Conservation (phyloP, 2,888 invertebrate genomes). For the Drosophila meridiana region DNA sequence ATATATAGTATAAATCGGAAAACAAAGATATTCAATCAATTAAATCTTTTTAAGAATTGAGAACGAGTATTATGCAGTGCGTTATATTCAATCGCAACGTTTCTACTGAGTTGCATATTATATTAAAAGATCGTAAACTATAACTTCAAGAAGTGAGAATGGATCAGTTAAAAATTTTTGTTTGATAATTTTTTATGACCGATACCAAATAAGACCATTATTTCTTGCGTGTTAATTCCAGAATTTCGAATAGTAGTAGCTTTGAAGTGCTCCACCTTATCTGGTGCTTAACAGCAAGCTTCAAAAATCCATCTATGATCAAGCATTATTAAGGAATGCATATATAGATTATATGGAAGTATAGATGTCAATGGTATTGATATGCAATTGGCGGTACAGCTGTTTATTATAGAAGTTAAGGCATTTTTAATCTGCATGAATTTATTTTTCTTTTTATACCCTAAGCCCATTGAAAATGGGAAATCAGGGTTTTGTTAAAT, state of each 20-base stretch:
- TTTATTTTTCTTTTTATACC: neutral
- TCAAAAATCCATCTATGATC: neutral
- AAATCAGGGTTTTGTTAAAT: no score
- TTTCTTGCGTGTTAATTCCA: neutral
- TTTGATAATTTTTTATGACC: neutral
- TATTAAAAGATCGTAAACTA: neutral
- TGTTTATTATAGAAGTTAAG: constrained; percentile 13
- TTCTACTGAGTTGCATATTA: neutral
- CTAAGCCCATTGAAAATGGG: no score
- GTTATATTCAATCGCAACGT: neutral
- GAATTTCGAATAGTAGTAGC: neutral
- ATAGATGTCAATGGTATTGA: neutral
- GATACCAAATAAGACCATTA: neutral
- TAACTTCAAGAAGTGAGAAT: neutral
- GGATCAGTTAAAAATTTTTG: neutral
- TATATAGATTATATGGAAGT: neutral
- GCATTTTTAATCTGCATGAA: neutral
- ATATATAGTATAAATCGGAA: neutral
- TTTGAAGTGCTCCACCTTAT: neutral
- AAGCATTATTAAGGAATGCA: neutral
- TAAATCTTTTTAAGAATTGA: no score
- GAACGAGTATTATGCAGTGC: neutral
- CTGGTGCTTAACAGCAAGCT: no score
- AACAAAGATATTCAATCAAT: neutral
- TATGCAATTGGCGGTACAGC: constrained; percentile 26